Percentiles rank a stretch among this genome's conserved stretches.
Evolutionary conservation across 2,797 vertebrate genomes (phyloP).

Genomic region (Hapalemur alaotrensis): DNA sequence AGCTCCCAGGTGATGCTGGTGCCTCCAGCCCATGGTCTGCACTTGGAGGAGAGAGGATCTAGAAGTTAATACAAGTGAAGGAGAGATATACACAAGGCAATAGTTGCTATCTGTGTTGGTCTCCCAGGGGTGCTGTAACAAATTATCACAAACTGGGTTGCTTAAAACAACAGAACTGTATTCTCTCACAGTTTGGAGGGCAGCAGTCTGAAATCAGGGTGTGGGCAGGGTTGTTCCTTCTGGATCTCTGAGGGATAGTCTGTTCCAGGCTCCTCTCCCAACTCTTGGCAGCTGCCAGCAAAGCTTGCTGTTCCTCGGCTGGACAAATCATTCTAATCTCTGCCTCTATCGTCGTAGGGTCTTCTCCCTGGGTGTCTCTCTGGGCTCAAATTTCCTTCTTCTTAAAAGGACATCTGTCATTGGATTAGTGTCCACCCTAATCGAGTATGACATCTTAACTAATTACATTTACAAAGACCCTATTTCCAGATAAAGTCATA

Average conservation of each 20-base stretch:
- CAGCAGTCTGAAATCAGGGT: neutral
- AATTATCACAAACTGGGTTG: neutral
- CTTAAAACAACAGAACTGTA: neutral
- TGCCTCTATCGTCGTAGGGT: neutral
- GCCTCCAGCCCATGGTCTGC: no score
- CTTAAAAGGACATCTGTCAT: neutral
- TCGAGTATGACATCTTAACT: neutral
- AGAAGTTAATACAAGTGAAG: neutral
- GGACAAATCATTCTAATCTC: neutral
- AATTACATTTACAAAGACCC: no score
- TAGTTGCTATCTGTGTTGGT: no score
- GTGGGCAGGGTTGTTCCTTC: neutral
- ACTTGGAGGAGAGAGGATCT: neutral
- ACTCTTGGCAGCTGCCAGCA: neutral
- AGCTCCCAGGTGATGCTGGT: no score
- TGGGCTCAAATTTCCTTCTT: neutral
- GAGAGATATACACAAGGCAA: neutral
- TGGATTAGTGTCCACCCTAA: neutral
- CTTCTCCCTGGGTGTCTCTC: neutral
- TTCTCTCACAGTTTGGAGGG: neutral
- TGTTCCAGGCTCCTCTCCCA: no score
- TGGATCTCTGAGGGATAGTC: neutral
- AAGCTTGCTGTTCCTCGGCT: neutral
- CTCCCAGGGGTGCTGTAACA: neutral
- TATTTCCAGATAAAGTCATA: neutral